Evolutionary conservation across 2,113 vertebrate genomes (phyloP), one percentile per base, ranked within the genome.

Genomic region (Malurus melanocephalus): DNA sequence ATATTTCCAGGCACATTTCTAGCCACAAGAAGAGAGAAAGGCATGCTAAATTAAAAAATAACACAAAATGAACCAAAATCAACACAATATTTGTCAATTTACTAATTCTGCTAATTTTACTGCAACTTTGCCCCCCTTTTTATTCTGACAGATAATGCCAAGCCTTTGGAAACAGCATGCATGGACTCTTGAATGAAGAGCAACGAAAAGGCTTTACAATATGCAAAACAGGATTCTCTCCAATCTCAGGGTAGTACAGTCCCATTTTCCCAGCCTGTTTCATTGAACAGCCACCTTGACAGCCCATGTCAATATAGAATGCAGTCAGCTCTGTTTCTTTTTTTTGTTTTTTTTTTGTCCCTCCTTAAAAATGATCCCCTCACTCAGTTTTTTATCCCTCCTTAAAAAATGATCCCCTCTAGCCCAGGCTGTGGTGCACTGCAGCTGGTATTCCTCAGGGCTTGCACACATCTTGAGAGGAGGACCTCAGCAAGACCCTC

Each of bases 271-370:
- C 48, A 83, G 80, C 16, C 42, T 89, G 38, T 67, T 92, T 42
- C 82, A 84, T 86, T 72, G 91, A 93, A 84, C 61, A 89, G 88
- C 72, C 35, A 52, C 78, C 61, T 93, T 94, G 82, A 91, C 91
- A 93, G 65, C 32, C 83, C 28, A 3, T 78, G 85, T 88, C 91
- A 80, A 24, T 57, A 42, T 68, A 80, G 85, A 96, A 91, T 84
- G 90, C 61, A 75, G 60, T 86, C 40, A 64, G 75, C 32, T 96
- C 89, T 89, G 87, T 13, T 35, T 35, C 9, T 35, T 35, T 35
- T 7, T 35, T 35, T 35, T 35, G 2, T 16, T 38, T 38, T 11
- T 93, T 92, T 79, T 87, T 91, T 85, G 62, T 78, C 40, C 65
- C 45, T 91, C 45, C 59, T 74, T 92, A 74, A 74, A 92, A 93